A percentile compares a stretch with the other conserved stretches of the same genome.
phyloP scores from a whole-genome alignment of 2,113 vertebrate species.

The Axis porcinus region DNA sequence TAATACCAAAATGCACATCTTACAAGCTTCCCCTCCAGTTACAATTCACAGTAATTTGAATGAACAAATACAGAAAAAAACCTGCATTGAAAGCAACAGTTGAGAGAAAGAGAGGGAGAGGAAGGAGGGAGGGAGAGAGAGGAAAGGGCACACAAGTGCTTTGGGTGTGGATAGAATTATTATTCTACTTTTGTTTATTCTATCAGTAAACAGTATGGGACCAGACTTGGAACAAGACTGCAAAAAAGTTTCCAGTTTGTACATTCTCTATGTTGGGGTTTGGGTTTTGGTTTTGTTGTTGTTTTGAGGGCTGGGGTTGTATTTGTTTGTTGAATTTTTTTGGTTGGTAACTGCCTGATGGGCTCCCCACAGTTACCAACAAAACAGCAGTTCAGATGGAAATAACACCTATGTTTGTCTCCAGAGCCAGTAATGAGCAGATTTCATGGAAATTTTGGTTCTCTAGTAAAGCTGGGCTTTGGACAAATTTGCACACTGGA shows the following conservation, averaged over 20 bases:
- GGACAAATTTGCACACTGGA: fast-evolving
- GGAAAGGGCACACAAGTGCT: background rate
- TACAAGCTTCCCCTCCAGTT: background rate
- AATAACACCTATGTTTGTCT: background rate
- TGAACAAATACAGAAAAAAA: background rate
- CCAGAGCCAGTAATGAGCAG: background rate
- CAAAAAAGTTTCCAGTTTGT: background rate
- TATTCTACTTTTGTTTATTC: background rate
- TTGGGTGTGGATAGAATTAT: background rate
- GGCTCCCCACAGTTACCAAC: background rate
- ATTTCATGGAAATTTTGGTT: background rate
- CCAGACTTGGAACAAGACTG: background rate
- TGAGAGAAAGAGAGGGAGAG: background rate
- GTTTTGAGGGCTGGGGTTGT: background rate
- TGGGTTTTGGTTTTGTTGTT: background rate
- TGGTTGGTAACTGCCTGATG: background rate
- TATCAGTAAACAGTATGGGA: background rate
- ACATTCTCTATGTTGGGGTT: background rate
- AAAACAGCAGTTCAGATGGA: background rate
- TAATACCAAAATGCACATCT: background rate
- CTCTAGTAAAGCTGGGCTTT: background rate
- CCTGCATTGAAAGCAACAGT: background rate
- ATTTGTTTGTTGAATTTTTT: background rate
- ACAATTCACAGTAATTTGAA: background rate
- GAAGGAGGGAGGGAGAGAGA: background rate